A percentile compares a stretch with the other conserved stretches of the same genome.
Conservation (phyloP, 2,888 invertebrate genomes). For the Tipula helvola region DNA sequence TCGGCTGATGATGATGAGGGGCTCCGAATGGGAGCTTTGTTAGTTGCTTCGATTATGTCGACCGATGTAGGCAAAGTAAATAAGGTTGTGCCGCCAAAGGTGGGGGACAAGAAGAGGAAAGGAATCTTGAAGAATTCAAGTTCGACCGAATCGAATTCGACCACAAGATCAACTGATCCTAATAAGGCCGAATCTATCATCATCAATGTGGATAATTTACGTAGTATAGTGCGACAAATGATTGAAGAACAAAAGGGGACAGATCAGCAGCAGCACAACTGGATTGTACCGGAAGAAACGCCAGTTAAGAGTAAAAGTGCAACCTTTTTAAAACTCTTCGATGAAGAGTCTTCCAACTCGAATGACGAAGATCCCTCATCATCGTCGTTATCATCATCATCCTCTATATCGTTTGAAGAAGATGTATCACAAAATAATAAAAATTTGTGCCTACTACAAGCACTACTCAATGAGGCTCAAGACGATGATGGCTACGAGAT, state of each 20-base stretch:
- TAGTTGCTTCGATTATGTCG: constrained; percentile 48
- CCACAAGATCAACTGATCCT: not conserved
- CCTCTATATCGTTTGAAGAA: constrained; percentile 11
- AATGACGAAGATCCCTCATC: constrained; percentile 1
- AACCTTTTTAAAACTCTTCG: not conserved
- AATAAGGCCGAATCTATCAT: not conserved
- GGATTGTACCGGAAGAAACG: not conserved
- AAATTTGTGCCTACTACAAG: not conserved
- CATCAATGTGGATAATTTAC: not conserved
- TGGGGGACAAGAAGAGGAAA: not conserved
- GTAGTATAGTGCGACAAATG: not conserved
- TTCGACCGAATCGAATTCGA: not conserved
- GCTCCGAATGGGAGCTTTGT: constrained; percentile 50
- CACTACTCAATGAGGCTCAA: not conserved
- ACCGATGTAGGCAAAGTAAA: not conserved
- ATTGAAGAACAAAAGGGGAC: not conserved
- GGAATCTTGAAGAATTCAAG: not conserved
- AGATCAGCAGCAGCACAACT: not conserved
- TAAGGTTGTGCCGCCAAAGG: not conserved
- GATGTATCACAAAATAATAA: constrained; percentile 13
- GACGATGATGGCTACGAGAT: constrained; percentile 20
- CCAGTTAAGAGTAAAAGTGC: not conserved
- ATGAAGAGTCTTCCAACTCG: not conserved
- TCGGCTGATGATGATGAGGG: constrained; percentile 33
- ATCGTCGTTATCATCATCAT: constrained; percentile 12